Base-by-base conservation (phyloP, 2,888 invertebrate genomes). In the Fissipunctia ypsillon region DNA sequence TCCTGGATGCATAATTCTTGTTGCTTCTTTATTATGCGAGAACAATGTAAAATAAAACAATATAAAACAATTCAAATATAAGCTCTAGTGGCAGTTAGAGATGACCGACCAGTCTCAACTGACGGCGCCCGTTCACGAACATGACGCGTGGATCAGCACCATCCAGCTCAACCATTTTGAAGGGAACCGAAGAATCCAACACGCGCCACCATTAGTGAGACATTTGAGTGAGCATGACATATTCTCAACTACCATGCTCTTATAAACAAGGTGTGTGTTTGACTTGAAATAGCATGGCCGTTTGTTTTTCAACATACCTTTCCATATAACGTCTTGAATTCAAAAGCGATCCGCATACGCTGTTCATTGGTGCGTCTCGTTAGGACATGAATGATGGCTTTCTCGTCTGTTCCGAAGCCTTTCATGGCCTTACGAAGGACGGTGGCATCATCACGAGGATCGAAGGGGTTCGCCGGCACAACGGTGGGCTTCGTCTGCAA, bases 381-480 rank as follows among this genome's bases (percentile, higher is more conserved):
- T 63, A 99, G 96, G 19, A 99, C 97, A 86, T 98, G 97, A 75
- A 99, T 99, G 87, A 99, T 98, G 0, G 98, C 97, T 90, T 98
- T 98, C 92, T 99, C 99, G 91, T 99, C 98, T 0, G 99, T 99
- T 48, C 99, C 98, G 87, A 98, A 97, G 67, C 99, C 99, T 95
- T 98, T 99, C 99, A 99, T 99, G 0, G 99, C 99, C 88, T 98
- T 98, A n/a, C 98, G 97, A 38, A 99, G 96, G 3, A 97, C 95
- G 85, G 98, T 97, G 0, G 98, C 98, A 97, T 99, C 99, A 16
- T 96, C 97, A 45, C 98, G 97, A 7, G 98, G 97, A 90, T 98
- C 97, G 94, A 98, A 98, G 0, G 97, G 97, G 82, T 97, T 97
- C n/a, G 96, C 97, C 12, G 98, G 97, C 52, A 97, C 96, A 48